Base-by-base conservation (phyloP, 2,888 invertebrate species). In the Nebria salina region DNA sequence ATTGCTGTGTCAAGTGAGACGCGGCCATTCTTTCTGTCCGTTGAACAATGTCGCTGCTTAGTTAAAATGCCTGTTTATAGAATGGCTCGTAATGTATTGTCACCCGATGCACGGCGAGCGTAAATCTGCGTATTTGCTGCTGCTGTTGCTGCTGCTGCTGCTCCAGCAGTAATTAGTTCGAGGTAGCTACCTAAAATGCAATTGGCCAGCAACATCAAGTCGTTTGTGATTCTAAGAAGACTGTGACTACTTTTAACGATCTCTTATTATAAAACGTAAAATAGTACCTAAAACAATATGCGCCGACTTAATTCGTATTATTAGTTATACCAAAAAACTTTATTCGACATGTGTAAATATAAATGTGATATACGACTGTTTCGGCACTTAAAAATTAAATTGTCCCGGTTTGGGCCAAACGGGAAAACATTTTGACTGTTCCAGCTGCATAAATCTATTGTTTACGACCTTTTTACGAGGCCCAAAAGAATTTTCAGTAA, bases 31-130 rank as follows among this genome's bases (percentile, higher is more conserved):
- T 79, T 79, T 68, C 43, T 68, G 26, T 42, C 43, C 74, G 26
- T 41, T 15, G 77, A 79, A 79, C 79, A 79, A 79, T 78, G 78
- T 78, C 75, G 43, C 25, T 4, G 74, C 74, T 79, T 79, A 79
- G 79, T 79, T 79, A 79, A 79, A 79, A 79, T 79, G 75, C 79
- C 79, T 79, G 75, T 75, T 79, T 79, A 79, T 75, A 74, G 79
- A 34, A 79, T 79, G 79, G 74, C 79, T 79, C 79, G 79, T 79
- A 68, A 54, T 43, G 79, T 65, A 79, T 75, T 79, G 79, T 79
- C 79, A 79, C 79, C 75, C 25, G 43, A 3, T 15, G 25, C 41
- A 75, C 54, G 26, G 4, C 25, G 26, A 6, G 41, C 76, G 76
- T 76, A 76, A 75, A 42, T 76, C 68, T 70, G 25, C 34, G 70